These are phyloP conservation scores for Zaprionus ornatus DNA, from an alignment of 1,140 invertebrate species.

Conservation along the genomic window DNA sequence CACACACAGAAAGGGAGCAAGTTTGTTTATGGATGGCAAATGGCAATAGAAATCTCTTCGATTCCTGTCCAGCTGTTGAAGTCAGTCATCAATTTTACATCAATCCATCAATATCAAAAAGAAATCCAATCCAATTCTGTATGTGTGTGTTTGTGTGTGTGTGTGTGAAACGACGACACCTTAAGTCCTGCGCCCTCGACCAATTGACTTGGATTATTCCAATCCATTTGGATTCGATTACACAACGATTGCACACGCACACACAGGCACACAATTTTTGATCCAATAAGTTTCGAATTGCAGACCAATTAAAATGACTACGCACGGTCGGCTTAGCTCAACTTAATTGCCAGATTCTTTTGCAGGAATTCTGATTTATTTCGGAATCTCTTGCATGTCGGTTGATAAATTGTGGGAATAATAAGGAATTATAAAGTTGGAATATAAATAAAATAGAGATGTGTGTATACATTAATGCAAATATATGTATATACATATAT, in stretches of 20 bases:
- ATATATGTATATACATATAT: too few species aligned
- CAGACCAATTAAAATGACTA: conserved; percentile 2
- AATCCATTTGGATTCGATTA: conserved; percentile 33
- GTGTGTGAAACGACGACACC: conserved; percentile 15
- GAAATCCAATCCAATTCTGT: conserved; percentile 13
- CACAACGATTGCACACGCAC: conserved; percentile 9
- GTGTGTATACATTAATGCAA: not conserved
- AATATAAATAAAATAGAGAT: not conserved
- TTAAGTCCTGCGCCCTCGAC: conserved; percentile 13
- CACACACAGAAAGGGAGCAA: not conserved
- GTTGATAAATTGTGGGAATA: not conserved
- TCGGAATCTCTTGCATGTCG: not conserved
- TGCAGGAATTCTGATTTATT: not conserved
- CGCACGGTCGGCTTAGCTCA: not conserved
- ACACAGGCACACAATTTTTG: not conserved
- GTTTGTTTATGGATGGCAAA: conserved; percentile 3
- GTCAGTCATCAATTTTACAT: conserved; percentile 46
- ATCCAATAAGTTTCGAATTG: conserved; percentile 16
- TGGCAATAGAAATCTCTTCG: conserved; percentile 16
- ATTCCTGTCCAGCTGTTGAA: conserved; percentile 36
- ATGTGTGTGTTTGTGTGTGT: too few species aligned
- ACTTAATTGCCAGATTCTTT: not conserved
- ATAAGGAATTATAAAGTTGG: not conserved
- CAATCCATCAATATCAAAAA: conserved; percentile 31
- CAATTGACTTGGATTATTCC: conserved; percentile 46